phyloP scores from a whole-genome alignment of 1,140 invertebrate genomes.

The Cotesia typhae region DNA sequence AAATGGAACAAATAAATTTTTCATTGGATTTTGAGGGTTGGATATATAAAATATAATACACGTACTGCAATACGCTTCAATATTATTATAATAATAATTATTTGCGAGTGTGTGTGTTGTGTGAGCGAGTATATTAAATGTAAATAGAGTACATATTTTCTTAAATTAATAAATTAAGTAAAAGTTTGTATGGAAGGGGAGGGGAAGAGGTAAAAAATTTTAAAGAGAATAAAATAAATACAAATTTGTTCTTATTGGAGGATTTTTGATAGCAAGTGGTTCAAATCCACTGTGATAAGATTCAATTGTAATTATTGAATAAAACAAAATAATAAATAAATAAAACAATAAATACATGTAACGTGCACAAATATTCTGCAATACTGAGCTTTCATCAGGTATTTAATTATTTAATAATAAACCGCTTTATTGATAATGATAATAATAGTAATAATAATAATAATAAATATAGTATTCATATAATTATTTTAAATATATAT shows the following conservation, averaged over 20 bases:
- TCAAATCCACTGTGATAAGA: neutral
- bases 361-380: neutral
- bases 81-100: neutral
- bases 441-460: no score
- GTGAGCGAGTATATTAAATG: neutral
- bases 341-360: neutral
- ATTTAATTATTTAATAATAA: no score
- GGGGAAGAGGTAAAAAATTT: neutral
- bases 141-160: conserved; percentile 34
- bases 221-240: conserved; percentile 17
- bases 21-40: conserved; percentile 21
- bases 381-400: no score
- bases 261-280: conserved; percentile 8
- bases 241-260: conserved; percentile 15
- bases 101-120: neutral
- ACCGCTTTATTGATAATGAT: no score
- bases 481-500: no score
- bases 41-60: neutral
- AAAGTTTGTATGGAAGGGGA: conserved; percentile 27
- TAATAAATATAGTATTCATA: no score
- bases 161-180: conserved; percentile 23
- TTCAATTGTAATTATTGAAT: conserved; percentile 22
- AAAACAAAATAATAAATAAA: neutral
- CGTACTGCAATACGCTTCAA: conserved; percentile 5
- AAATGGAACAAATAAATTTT: conserved; percentile 21